phyloP scores from a whole-genome alignment of 2,113 vertebrate genomes.

The Nicator chloris region DNA sequence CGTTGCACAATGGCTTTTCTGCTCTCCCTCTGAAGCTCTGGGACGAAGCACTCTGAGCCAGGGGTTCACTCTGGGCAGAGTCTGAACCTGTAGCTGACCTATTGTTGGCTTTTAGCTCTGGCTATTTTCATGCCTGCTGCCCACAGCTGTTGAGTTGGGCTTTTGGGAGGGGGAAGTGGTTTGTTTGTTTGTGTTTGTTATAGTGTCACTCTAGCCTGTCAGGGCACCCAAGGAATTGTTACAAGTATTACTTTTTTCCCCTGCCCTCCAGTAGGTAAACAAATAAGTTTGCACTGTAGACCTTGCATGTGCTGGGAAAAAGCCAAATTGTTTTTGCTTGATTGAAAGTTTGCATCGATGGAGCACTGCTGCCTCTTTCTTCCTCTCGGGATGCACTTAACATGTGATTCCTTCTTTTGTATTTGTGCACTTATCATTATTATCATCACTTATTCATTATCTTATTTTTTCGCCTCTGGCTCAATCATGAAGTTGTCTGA shows the following conservation, averaged over 20 bases:
- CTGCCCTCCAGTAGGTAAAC: neutral
- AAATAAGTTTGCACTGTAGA: neutral
- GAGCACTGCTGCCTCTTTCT: neutral
- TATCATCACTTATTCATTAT: neutral
- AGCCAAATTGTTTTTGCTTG: accelerated
- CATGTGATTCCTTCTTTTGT: accelerated
- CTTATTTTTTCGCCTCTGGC: too few relatives aligned
- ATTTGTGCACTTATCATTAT: neutral
- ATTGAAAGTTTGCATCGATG: neutral
- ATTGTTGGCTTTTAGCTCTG: neutral
- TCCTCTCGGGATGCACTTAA: neutral
- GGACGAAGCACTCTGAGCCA: neutral
- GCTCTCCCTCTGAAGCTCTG: neutral
- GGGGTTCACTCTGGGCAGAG: neutral
- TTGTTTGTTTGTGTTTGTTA: neutral
- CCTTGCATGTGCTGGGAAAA: neutral
- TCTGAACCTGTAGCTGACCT: neutral
- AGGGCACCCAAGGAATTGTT: neutral
- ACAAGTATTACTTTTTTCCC: neutral
- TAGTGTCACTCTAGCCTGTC: neutral
- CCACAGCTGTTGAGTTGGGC: neutral
- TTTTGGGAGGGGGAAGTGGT: neutral
- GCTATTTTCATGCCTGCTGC: neutral
- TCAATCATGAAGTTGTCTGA: neutral
- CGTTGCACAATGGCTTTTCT: neutral